These are phyloP conservation scores for Ceratina japonica DNA, from an alignment of 1,140 invertebrate genomes.

Conservation along the genomic window DNA sequence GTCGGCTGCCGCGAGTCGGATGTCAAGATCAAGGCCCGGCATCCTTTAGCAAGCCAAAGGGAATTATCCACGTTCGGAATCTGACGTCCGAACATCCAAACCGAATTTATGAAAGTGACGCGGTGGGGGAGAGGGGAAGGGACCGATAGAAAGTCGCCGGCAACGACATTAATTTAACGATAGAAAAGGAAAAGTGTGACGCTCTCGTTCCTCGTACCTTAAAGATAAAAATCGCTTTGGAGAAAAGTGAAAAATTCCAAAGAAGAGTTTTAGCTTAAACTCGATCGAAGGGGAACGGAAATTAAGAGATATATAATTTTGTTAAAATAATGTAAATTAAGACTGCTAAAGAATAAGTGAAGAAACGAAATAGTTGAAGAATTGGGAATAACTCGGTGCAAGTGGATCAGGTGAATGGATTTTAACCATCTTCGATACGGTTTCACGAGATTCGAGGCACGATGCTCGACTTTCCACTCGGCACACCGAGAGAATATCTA, in stretches of 20 bases:
- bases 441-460: conserved; percentile 42
- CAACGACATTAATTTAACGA: conserved; percentile 1
- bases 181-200: conserved; percentile 22
- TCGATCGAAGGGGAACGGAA: too few relatives aligned
- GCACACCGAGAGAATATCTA: conserved; percentile 15
- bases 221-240: too few relatives aligned
- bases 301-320: too few relatives aligned
- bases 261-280: too few relatives aligned
- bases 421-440: conserved; percentile 1
- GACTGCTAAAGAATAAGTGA: too few relatives aligned
- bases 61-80: background rate
- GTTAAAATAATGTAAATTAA: too few relatives aligned
- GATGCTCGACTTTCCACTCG: conserved; percentile 58
- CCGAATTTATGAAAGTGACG: background rate
- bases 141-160: conserved; percentile 17
- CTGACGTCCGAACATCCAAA: background rate
- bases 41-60: background rate
- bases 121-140: too few relatives aligned
- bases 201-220: background rate
- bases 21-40: conserved; percentile 35
- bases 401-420: background rate
- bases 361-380: too few relatives aligned
- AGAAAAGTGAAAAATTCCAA: too few relatives aligned
- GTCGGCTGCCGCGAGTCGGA: background rate
- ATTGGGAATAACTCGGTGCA: too few relatives aligned